Conservation (phyloP, 2,797 vertebrate species). For the Karalla daura region DNA sequence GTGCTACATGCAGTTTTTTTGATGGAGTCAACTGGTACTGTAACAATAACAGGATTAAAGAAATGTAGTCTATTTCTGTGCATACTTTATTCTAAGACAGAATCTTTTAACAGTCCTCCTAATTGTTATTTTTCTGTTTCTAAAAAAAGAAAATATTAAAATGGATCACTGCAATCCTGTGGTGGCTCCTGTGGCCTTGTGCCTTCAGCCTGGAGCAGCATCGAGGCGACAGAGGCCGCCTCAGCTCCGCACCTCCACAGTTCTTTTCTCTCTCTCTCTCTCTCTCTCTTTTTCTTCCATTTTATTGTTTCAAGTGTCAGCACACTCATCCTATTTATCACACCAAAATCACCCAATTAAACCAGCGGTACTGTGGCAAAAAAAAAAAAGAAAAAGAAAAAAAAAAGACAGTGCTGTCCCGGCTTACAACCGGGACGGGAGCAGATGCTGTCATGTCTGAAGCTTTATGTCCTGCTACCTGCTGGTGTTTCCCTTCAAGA, state of each 20-base stretch:
- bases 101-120: background rate
- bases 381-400: no score
- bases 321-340: background rate
- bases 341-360: background rate
- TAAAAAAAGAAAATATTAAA: background rate
- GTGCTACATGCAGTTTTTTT: no score
- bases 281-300: no score
- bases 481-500: slow-evolving; percentile 45
- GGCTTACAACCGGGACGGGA: background rate
- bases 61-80: background rate
- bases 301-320: slow-evolving; percentile 3
- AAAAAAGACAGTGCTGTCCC: background rate
- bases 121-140: background rate
- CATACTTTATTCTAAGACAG: background rate
- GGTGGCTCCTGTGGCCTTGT: slow-evolving; percentile 1
- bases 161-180: no score
- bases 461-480: slow-evolving; percentile 18
- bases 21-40: no score
- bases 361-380: slow-evolving; percentile 4
- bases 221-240: background rate
- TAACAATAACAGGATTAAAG: background rate
- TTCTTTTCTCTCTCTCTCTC: background rate
- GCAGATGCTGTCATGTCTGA: slow-evolving; percentile 23
- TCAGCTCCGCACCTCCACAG: background rate
- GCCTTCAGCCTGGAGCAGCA: background rate